Base-by-base conservation (phyloP, 2,113 vertebrate species). In the Excalfactoria chinensis region DNA sequence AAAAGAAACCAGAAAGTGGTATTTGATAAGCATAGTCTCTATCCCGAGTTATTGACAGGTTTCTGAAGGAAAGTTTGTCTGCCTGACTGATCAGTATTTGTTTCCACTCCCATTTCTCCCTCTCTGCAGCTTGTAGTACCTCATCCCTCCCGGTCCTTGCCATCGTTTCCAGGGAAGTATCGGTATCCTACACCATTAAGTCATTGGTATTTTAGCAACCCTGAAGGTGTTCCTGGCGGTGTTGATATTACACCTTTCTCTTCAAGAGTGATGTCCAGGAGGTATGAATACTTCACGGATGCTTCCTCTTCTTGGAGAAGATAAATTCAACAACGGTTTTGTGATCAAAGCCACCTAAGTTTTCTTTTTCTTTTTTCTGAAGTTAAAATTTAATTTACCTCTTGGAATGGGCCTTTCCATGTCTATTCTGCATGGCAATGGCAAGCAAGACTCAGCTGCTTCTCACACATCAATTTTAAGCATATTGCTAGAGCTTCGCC, bases 401-500 rank as follows among this genome's bases (percentile, higher is more conserved):
- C 10, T 30, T 73, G 35, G 4, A 66, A 48, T 51, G 11, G n/a
- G 53, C 11, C 11, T 12, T 51, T 35, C 28, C 6, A 1, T 51
- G 34, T 66, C 35, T 14, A 34, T 35, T 40, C 46, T 88, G 34
- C 9, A 11, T 41, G 17, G 40, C 17, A 63, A 23, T 6, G 14
- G 3, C 67, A 68, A 58, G 77, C 62, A 44, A 68, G 67, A 21
- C 12, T 7, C 11, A 10, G 30, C n/a, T 30, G 49, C n/a, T 89
- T 81, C 64, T 89, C 40, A 28, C 26, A 0, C 0, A 0, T 55
- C 64, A 37, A 66, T 44, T 25, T 64, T 60, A 37, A 26, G 30
- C 0, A 0, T 0, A 1, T 18, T 22, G 62, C 1, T 8, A 18
- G 22, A 81, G 5, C 21, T 28, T 11, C 37, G 37, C 2, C 0